Percentiles rank a stretch among this genome's conserved stretches.
Evolutionary conservation across 1,140 invertebrate species (phyloP).

Genomic region (Oryctes rhinoceros): DNA sequence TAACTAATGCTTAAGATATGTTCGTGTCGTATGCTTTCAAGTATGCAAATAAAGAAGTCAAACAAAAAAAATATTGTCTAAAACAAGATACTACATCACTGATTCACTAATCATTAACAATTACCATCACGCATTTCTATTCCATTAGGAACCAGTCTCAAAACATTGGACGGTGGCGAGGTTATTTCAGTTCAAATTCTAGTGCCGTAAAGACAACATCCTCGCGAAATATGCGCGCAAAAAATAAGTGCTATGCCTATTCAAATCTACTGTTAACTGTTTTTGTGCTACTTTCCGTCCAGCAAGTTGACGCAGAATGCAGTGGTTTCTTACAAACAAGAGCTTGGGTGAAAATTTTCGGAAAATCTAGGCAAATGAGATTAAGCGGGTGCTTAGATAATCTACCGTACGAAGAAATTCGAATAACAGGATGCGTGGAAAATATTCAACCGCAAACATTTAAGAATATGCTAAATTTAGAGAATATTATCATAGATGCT

Average conservation of each 20-base stretch:
- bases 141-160: constrained; percentile 15
- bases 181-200: constrained; percentile 14
- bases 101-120: constrained; percentile 12
- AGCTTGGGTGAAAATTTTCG: neutral
- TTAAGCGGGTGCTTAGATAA: neutral
- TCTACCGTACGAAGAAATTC: constrained; percentile 12
- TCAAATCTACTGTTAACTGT: neutral
- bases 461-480: constrained; percentile 3
- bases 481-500: neutral
- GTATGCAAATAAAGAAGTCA: neutral
- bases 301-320: neutral
- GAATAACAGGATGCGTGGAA: neutral
- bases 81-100: constrained; percentile 4
- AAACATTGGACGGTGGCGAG: neutral
- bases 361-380: neutral
- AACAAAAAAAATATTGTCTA: constrained; percentile 24
- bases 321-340: neutral
- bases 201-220: constrained; percentile 8
- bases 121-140: constrained; percentile 5
- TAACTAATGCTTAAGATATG: too few relatives aligned
- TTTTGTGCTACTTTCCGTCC: neutral
- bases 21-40: neutral
- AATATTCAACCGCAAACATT: neutral
- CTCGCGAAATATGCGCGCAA: constrained; percentile 13
- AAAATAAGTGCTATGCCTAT: neutral